Evolutionary conservation across 2,888 invertebrate species (phyloP), one percentile per base, ranked within the genome.

Genomic region (Nipponacmea schrenckii): DNA sequence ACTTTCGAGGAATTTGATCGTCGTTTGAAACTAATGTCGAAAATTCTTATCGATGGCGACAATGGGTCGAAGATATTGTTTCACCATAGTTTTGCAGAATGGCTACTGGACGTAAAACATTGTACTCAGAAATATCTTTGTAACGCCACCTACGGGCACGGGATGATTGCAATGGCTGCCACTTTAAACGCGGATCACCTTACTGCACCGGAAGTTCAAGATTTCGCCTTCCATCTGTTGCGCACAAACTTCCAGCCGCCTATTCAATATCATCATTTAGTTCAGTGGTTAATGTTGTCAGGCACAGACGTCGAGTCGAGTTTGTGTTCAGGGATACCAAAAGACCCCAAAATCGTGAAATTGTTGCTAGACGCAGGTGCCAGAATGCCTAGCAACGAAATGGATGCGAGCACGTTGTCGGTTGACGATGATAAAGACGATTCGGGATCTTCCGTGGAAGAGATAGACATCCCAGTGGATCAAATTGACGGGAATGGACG

Each of bases 81-180:
- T 90, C 97, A 98, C 89, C 95, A 96, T 87, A 96, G 96, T 74
- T 97, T 97, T 89, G 94, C 96, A 31, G 94, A 95, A 86, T 98
- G 98, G 98, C 90, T 98, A 79, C 90, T 95, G 69, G 98, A 98
- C 88, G 97, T 98, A n/a, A 98, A 98, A 89, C 97, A 98, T 86
- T 97, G 97, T 89, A 98, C 97, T 1, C 94, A 96, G 81, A 94
- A 96, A 81, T 98, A 96, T 89, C 91, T 97, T 77, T 97, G 89
- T 77, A 79, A 75, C 69, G 85, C 94, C 12, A 91, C 93, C 68
- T 95, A 95, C 81, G 97, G 97, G 0, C 97, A 97, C 88, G 94
- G 86, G 7, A 85, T 87, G 85, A 73, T 88, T 67, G 86, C 87
- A 39, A 94, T 96, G 93, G 86, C 89, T 76, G 88, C 95, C 67